These are phyloP conservation scores for Falco punctatus DNA, from an alignment of 2,113 vertebrate genomes.

Conservation along the genomic window DNA sequence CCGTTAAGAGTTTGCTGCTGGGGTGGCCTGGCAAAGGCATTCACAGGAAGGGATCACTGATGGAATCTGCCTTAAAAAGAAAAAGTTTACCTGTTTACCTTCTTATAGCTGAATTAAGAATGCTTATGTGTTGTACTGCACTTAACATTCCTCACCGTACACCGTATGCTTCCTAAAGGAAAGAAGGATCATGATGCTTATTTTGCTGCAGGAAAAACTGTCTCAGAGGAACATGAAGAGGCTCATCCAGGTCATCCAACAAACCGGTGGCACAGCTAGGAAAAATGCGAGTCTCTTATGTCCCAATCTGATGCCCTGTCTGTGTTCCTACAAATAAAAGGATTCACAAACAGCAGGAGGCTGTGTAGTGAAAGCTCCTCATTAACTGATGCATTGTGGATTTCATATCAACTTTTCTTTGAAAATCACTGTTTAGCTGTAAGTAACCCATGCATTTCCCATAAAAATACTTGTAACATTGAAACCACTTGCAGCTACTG, in stretches of 20 bases:
- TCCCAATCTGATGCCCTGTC: not conserved
- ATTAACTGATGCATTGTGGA: not conserved
- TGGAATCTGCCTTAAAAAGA: not conserved
- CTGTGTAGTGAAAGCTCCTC: not conserved
- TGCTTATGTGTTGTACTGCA: fast-evolving
- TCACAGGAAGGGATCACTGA: not conserved
- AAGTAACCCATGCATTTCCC: not conserved
- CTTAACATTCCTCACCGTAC: not conserved
- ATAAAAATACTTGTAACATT: not conserved
- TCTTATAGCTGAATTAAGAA: not conserved
- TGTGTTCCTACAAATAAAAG: not conserved
- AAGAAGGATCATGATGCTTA: not conserved
- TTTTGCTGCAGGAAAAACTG: not conserved
- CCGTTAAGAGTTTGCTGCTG: not conserved
- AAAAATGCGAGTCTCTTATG: not conserved
- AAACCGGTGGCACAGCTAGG: not conserved
- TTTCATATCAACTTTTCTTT: not conserved
- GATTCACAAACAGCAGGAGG: not conserved
- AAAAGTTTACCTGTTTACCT: not conserved
- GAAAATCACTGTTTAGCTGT: slow-evolving; percentile 1
- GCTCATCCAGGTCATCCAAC: not conserved
- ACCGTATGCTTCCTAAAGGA: not conserved
- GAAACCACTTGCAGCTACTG: not conserved
- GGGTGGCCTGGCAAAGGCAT: not conserved
- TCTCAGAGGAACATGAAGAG: not conserved